Conservation (phyloP, 92 coral and sea anemone species). For the Diadumene lineata region DNA sequence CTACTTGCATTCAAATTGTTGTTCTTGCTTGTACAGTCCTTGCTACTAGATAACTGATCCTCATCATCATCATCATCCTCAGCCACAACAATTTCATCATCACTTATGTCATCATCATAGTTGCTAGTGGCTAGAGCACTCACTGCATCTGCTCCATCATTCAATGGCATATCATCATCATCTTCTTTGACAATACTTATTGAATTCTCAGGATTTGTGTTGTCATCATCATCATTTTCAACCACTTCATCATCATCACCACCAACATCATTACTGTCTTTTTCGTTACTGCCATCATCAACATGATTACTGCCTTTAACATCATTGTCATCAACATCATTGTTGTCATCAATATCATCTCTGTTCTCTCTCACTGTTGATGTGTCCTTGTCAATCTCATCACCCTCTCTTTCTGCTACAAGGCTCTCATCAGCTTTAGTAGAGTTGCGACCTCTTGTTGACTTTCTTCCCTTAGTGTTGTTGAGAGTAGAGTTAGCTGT, state of each 20-base stretch:
- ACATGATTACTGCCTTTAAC: background rate
- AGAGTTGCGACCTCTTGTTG: background rate
- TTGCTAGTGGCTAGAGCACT: background rate
- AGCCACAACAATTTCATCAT: background rate
- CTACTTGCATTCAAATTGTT: background rate
- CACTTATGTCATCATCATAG: background rate
- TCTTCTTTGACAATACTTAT: background rate
- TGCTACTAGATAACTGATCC: background rate
- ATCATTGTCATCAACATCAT: constrained; percentile 9
- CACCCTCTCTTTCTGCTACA: constrained; percentile 6
- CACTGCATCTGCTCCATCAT: background rate
- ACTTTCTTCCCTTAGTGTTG: background rate
- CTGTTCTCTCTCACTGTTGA: background rate
- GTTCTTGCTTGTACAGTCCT: background rate
- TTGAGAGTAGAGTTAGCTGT: background rate
- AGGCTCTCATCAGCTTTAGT: background rate
- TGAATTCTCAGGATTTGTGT: too few species aligned
- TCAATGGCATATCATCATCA: background rate
- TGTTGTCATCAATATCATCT: background rate
- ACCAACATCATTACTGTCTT: background rate
- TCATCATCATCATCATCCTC: constrained; percentile 17
- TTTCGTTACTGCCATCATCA: background rate
- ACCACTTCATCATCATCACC: constrained; percentile 9
- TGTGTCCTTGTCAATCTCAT: background rate
- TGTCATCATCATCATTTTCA: background rate